A percentile compares a stretch with the other conserved stretches of the same genome.
Evolutionary conservation across 2,888 invertebrate species (phyloP).

Genomic region (Sarcophaga subvicina): DNA sequence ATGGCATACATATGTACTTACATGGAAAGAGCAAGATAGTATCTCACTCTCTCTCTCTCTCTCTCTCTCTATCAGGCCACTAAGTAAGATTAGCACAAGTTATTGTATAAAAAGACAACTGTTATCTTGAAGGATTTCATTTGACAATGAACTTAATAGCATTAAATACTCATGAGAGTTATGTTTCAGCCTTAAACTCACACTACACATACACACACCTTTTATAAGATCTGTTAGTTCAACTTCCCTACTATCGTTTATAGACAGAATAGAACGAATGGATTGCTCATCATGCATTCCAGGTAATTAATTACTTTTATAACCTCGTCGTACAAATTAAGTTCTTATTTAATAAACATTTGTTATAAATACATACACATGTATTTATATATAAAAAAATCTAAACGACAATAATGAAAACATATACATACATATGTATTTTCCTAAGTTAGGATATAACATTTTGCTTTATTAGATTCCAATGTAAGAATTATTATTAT

Average conservation of each 20-base stretch:
- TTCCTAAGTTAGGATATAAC: not conserved
- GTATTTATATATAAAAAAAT: not conserved
- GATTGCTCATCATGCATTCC: not conserved
- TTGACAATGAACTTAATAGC: conserved; percentile 33
- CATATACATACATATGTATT: not conserved
- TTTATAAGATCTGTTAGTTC: not conserved
- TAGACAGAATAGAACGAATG: not conserved
- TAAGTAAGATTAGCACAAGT: not conserved
- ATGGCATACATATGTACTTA: too few relatives aligned
- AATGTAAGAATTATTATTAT: conserved; percentile 19
- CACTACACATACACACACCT: not conserved
- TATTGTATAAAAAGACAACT: not conserved
- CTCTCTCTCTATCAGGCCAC: too few relatives aligned
- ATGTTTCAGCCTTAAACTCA: not conserved
- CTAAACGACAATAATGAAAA: too few relatives aligned
- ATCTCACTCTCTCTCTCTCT: too few relatives aligned
- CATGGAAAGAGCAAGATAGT: not conserved
- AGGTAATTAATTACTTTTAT: conserved; percentile 22
- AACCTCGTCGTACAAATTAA: conserved; percentile 26
- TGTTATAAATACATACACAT: not conserved
- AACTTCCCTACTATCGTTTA: not conserved
- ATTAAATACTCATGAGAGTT: not conserved
- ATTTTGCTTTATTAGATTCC: not conserved
- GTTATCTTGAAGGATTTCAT: conserved; percentile 12
- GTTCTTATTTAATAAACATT: conserved; percentile 14